phyloP scores from a whole-genome alignment of 2,113 vertebrate species.

The Empidonax traillii region DNA sequence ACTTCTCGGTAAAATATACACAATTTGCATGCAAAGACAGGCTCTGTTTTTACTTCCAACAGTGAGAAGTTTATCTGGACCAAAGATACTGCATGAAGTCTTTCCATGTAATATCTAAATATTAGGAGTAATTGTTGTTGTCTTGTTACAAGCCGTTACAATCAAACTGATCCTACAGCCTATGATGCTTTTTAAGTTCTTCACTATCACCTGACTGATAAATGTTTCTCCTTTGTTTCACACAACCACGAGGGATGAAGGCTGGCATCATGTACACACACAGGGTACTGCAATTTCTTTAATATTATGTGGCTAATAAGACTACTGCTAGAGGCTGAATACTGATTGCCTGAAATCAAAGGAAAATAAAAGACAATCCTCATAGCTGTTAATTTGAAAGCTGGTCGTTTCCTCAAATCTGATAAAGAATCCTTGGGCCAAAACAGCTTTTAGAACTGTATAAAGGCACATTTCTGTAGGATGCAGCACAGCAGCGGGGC shows the following conservation, averaged over 20 bases:
- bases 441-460: background rate
- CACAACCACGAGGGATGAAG: background rate
- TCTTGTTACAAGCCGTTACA: background rate
- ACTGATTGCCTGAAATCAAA: slow-evolving; percentile 13
- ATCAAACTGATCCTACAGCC: background rate
- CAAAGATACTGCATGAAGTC: background rate
- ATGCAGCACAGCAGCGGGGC: background rate
- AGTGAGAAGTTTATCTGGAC: background rate
- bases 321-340: background rate
- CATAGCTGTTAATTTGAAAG: background rate
- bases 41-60: background rate
- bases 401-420: background rate
- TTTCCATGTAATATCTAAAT: background rate
- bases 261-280: background rate
- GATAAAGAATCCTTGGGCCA: background rate
- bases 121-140: background rate
- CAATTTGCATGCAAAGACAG: background rate
- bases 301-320: background rate
- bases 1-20: background rate
- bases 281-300: background rate
- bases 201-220: background rate
- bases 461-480: background rate
- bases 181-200: background rate
- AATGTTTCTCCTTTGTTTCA: background rate
- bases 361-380: slow-evolving; percentile 9